phyloP scores from a whole-genome alignment of 2,113 vertebrate genomes.

The Lipophrys pholis region DNA sequence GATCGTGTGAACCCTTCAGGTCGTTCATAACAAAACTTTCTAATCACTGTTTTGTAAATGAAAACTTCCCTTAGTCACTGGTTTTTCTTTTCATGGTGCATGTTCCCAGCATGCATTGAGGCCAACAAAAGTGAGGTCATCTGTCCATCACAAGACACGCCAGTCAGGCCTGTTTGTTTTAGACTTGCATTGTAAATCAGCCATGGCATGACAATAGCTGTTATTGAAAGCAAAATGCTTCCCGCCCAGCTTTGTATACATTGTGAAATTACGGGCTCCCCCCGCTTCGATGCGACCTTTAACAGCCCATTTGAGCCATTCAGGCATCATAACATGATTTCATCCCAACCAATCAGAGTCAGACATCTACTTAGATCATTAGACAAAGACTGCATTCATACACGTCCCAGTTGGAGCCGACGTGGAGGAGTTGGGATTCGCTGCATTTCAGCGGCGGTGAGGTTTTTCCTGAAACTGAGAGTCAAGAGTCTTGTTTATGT shows the following conservation, averaged over 20 bases:
- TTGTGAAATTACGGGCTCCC: background rate
- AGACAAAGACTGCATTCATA: constrained; percentile 60
- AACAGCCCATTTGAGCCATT: background rate
- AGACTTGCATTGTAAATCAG: constrained; percentile 34
- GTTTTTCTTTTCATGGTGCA: background rate
- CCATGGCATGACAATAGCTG: constrained; percentile 35
- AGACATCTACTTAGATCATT: constrained; percentile 40
- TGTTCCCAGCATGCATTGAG: constrained; percentile 31
- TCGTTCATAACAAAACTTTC: background rate
- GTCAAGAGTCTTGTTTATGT: constrained; percentile 58
- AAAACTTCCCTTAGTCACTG: background rate
- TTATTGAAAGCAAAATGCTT: constrained; percentile 28
- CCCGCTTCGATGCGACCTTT: constrained; percentile 42
- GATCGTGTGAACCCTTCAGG: no score
- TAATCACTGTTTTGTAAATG: background rate
- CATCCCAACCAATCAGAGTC: constrained; percentile 23
- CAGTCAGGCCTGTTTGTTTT: constrained; percentile 15
- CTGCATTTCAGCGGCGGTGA: constrained; percentile 19
- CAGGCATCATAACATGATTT: constrained; percentile 49
- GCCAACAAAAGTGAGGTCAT: background rate
- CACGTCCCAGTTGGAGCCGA: constrained; percentile 23
- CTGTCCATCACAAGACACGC: constrained; percentile 12
- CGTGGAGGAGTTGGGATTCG: constrained; percentile 14
- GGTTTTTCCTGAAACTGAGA: constrained; percentile 31
- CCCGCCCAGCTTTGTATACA: constrained; percentile 41